Conservation (phyloP, 2,113 vertebrate species). For the Microcebus griseorufus region DNA sequence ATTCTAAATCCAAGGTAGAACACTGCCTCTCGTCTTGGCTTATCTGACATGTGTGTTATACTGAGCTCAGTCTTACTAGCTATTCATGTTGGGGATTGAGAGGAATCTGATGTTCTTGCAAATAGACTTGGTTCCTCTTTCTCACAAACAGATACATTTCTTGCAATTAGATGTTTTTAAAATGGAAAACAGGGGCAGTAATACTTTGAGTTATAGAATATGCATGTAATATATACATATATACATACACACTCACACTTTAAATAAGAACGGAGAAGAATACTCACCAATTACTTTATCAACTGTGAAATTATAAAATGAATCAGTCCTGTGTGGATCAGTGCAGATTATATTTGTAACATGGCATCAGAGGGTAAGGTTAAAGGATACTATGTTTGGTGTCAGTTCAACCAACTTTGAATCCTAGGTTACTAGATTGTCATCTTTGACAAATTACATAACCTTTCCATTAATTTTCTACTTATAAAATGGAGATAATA, state of each 20-base stretch:
- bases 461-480: not conserved
- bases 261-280: not conserved
- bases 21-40: not conserved
- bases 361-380: not conserved
- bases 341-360: not conserved
- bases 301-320: not conserved
- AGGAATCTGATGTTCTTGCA: not conserved
- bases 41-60: not conserved
- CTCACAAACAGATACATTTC: not conserved
- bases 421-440: not conserved
- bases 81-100: not conserved
- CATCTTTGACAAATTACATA: not conserved
- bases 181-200: not conserved
- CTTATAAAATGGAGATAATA: not conserved
- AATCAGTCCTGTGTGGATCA: not conserved
- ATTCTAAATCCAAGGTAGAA: not conserved
- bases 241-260: not conserved
- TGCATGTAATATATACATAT: not conserved
- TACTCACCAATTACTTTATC: not conserved
- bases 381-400: not conserved
- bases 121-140: not conserved
- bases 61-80: not conserved
- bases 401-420: not conserved
- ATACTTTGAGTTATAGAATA: not conserved
- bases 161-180: not conserved